These are phyloP conservation scores for Agrenia bidenticulata DNA, from an alignment of 2,888 invertebrate species.

Conservation along the genomic window DNA sequence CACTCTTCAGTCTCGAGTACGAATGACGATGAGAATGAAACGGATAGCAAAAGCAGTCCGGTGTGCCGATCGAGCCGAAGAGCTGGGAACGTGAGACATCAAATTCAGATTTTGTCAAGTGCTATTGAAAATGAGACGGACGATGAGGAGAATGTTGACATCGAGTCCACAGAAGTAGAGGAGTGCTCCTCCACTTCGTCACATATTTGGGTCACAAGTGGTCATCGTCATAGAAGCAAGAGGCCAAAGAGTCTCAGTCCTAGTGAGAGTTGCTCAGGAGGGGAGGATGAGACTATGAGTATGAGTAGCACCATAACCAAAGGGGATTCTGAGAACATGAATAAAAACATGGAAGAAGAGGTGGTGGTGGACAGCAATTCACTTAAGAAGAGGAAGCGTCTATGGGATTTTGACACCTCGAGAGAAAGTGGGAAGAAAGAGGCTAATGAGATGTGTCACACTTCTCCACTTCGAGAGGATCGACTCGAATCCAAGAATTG, in stretches of 20 bases:
- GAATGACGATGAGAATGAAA: not conserved
- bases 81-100: slow-evolving; percentile 21
- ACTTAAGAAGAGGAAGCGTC: slow-evolving; percentile 7
- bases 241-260: not conserved
- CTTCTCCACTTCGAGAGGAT: no score
- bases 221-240: not conserved
- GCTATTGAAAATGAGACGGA: slow-evolving; percentile 56
- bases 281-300: not conserved
- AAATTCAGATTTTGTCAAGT: slow-evolving; percentile 31
- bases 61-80: not conserved
- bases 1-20: slow-evolving; percentile 8
- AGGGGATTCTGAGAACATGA: no score
- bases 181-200: slow-evolving; percentile 38
- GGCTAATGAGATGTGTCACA: no score
- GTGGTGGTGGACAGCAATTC: not conserved
- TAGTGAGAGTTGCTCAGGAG: not conserved
- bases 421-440: not conserved
- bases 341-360: not conserved
- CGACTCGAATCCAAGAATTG: no score
- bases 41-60: no score
- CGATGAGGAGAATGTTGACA: slow-evolving; percentile 80
- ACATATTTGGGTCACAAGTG: slow-evolving; percentile 33
- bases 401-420: slow-evolving; percentile 14
- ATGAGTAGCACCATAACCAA: no score
- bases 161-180: slow-evolving; percentile 77